phyloP scores from a whole-genome alignment of 2,888 invertebrate genomes.

The Chrysolina oricalcia region DNA sequence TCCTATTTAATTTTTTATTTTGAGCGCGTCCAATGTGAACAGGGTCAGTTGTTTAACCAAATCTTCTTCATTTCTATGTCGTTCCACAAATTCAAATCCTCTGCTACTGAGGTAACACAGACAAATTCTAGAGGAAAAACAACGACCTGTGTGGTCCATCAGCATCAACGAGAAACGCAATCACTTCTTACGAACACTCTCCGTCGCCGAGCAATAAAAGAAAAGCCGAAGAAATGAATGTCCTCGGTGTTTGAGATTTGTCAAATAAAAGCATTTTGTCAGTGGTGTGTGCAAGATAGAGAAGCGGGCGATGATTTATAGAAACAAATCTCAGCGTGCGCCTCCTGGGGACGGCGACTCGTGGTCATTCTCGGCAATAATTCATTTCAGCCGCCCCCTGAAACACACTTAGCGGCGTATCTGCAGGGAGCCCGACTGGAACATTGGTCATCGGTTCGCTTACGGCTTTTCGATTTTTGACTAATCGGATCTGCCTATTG shows the following conservation, averaged over 20 bases:
- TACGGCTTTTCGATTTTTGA: slow-evolving; percentile 37
- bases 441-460: slow-evolving; percentile 39
- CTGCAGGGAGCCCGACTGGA: slow-evolving; percentile 38
- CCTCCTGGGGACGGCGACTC: slow-evolving; percentile 53
- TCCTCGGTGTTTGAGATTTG: slow-evolving; percentile 58
- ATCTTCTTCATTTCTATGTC: too few relatives aligned
- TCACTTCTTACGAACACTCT: slow-evolving; percentile 10
- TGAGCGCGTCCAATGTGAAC: too few relatives aligned
- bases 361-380: slow-evolving; percentile 57
- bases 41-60: too few relatives aligned
- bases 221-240: slow-evolving; percentile 45
- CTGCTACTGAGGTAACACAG: too few relatives aligned
- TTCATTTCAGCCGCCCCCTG: slow-evolving; percentile 55
- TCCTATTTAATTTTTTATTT: too few relatives aligned
- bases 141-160: background rate
- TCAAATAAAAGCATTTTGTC: slow-evolving; percentile 62
- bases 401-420: slow-evolving; percentile 49
- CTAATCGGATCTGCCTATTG: slow-evolving; percentile 36
- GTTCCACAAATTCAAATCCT: too few relatives aligned
- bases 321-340: slow-evolving; percentile 57
- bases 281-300: slow-evolving; percentile 55
- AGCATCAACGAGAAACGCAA: slow-evolving; percentile 14
- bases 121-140: background rate
- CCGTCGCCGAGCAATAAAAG: slow-evolving; percentile 34
- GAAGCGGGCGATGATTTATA: slow-evolving; percentile 56